Evolutionary conservation across 2,113 vertebrate genomes (phyloP).

Genomic region (Anguilla japonica): DNA sequence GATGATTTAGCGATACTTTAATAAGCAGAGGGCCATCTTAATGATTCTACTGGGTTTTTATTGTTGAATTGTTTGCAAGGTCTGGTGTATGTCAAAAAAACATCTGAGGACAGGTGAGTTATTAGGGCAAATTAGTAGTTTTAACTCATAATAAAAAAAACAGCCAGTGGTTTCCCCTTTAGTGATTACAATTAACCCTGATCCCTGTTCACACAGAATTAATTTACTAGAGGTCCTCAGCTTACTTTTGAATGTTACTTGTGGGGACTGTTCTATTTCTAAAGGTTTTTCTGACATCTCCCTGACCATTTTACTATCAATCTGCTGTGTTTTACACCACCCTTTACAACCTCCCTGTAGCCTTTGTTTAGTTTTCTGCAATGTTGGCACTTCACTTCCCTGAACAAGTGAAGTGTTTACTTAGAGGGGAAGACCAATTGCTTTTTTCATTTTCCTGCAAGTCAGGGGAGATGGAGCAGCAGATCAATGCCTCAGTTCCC

Average conservation of each 20-base stretch:
- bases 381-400: neutral
- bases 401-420: neutral
- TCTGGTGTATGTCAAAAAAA: too few species aligned
- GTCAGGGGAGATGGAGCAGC: neutral
- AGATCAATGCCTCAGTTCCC: neutral
- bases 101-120: too few species aligned
- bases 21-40: constrained; percentile 39
- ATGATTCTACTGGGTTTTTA: constrained; percentile 26
- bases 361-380: neutral
- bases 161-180: neutral
- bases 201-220: neutral
- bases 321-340: neutral
- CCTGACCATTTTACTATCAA: neutral
- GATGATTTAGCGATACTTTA: constrained; percentile 39
- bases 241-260: neutral
- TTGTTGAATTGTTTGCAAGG: neutral
- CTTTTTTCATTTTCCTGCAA: neutral
- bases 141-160: neutral
- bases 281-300: neutral
- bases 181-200: neutral
- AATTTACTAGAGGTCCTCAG: neutral
- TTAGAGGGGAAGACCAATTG: neutral
- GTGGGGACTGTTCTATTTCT: neutral
- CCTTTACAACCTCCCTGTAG: too few species aligned
- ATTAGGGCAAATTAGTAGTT: neutral